Evolutionary conservation across 2,797 vertebrate species (phyloP), one percentile per base, ranked within the genome.

Genomic region (Smutsia temminckii): DNA sequence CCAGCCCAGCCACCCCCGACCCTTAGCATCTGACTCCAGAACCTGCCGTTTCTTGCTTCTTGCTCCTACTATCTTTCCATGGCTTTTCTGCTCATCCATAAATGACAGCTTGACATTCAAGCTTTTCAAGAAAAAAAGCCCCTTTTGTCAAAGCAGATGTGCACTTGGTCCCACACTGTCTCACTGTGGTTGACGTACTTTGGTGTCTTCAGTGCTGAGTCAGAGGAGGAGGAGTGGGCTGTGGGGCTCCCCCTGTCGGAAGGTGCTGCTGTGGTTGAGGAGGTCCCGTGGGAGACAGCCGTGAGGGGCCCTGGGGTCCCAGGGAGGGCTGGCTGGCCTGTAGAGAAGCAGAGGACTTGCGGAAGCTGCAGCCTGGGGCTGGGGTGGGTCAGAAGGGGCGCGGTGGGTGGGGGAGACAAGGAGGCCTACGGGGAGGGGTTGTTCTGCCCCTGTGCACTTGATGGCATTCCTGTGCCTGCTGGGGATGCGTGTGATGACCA

Each of bases 401-500:
- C 46, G 10, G 46, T 46, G 42, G 42, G 42, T 1, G 46, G 11
- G 5, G 7, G 85, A 79, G 63, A 69, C 1, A 3, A 61, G 5
- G 66, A 91, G 34, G 32, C 23, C 18, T 27, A 1, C 1, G 10
- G 71, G 25, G 13, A 27, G 34, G 27, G 2, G 46, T 17, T 0
- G 0, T 77, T 17, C 49, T 29, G 11, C 40, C 20, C 23, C 25
- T 11, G 37, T 37, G 2, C 13, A 11, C 57, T 64, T 2, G 17
- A n/a, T 8, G 34, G 5, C n/a, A 40, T 66, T 64, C n/a, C 59
- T 49, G 0, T 17, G 17, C 14, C 42, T 59, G 57, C 68, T 21
- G 49, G n/a, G 68, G 25, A n/a, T 46, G 11, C 0, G 0, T 17
- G 49, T n/a, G 40, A 3, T 1, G 21, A 40, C 34, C 11, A 1